Percentiles rank a stretch among this genome's conserved stretches.
phyloP scores from a whole-genome alignment of 2,888 invertebrate species.

The Spialia ferax region DNA sequence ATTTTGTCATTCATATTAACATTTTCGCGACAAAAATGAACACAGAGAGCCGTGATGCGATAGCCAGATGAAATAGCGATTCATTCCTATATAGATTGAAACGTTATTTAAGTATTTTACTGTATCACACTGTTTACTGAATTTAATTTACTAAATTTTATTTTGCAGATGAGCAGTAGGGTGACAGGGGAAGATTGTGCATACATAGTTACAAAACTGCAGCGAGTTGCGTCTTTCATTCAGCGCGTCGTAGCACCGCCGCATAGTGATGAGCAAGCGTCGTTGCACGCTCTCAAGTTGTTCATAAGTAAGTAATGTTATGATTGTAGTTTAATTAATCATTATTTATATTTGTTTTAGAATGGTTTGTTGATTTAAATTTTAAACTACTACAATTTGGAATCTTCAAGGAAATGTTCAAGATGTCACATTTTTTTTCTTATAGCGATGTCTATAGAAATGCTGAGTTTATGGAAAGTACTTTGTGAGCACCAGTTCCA shows the following conservation, averaged over 20 bases:
- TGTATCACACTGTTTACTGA: too few relatives aligned
- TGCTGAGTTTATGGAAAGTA: slow-evolving; percentile 97
- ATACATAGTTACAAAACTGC: slow-evolving; percentile 91
- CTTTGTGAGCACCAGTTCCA: slow-evolving; percentile 97
- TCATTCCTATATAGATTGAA: too few relatives aligned
- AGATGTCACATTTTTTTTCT: slow-evolving; percentile 24
- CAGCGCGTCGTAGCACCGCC: slow-evolving; percentile 71
- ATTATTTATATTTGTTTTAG: too few relatives aligned
- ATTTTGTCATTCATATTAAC: too few relatives aligned
- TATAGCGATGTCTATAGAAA: slow-evolving; percentile 92
- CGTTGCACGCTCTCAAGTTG: slow-evolving; percentile 91
- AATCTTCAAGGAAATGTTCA: too few relatives aligned
- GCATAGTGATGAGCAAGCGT: slow-evolving; percentile 89
- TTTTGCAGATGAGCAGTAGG: slow-evolving; percentile 88
- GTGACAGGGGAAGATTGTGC: slow-evolving; percentile 90
- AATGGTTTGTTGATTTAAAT: not conserved
- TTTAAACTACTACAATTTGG: too few relatives aligned
- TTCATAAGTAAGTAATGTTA: slow-evolving; percentile 84
- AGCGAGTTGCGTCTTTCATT: slow-evolving; percentile 91
- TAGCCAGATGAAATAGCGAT: too few relatives aligned
- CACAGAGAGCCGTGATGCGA: too few relatives aligned
- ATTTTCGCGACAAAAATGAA: too few relatives aligned
- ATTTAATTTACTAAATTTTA: slow-evolving; percentile 32
- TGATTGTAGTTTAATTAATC: not conserved
- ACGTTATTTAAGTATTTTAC: too few relatives aligned